These are phyloP conservation scores for Musca vetustissima DNA, from an alignment of 1,140 invertebrate species.

Conservation along the genomic window DNA sequence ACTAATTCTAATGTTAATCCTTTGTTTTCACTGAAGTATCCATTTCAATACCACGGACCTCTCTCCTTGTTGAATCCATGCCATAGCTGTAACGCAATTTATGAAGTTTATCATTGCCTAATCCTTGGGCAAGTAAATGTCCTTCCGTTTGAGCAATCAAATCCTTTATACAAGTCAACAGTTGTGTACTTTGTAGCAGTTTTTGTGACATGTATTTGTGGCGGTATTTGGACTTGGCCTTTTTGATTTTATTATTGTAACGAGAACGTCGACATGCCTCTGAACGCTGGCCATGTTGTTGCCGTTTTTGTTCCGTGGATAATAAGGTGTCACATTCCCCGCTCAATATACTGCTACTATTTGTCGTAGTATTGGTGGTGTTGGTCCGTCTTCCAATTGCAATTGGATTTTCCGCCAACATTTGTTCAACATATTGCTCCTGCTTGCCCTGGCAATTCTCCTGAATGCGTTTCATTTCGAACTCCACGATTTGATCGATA, in stretches of 20 bases:
- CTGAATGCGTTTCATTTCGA: constrained; percentile 41
- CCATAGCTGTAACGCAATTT: background rate
- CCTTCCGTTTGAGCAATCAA: constrained; percentile 44
- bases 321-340: no score
- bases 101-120: background rate
- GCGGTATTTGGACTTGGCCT: constrained; percentile 46
- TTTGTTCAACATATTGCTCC: constrained; percentile 45
- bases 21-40: no score
- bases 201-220: constrained; percentile 46
- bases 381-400: constrained; percentile 39
- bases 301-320: no score
- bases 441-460: constrained; percentile 41
- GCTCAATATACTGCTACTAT: background rate
- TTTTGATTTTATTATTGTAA: constrained; percentile 52
- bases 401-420: constrained; percentile 45
- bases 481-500: constrained; percentile 40
- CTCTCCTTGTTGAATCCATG: no score
- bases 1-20: no score
- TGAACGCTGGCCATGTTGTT: constrained; percentile 28
- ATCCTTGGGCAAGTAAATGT: constrained; percentile 32
- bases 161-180: constrained; percentile 40
- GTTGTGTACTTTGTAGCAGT: constrained; percentile 36
- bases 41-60: no score
- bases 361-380: no score
- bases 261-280: constrained; percentile 50